Evolutionary conservation across 2,113 vertebrate species (phyloP).

Genomic region (Hypomesus transpacificus): DNA sequence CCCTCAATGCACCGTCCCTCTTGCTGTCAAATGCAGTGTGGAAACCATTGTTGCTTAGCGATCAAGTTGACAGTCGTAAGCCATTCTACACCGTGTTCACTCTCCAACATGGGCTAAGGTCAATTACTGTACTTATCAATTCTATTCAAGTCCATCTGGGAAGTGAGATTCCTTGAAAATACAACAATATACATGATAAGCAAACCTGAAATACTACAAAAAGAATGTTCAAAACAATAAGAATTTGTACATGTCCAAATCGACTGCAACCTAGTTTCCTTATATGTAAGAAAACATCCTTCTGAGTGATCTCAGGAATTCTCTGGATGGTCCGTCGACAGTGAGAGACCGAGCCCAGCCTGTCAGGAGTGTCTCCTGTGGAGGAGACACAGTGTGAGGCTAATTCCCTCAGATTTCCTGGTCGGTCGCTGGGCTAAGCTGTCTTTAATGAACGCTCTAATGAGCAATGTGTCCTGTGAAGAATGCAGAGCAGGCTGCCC

Average conservation of each 20-base stretch:
- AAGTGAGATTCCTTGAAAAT: too few relatives aligned
- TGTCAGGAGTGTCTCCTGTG: slow-evolving; percentile 50
- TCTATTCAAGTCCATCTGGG: too few relatives aligned
- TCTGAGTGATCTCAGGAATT: not conserved
- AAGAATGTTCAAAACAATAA: too few relatives aligned
- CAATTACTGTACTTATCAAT: too few relatives aligned
- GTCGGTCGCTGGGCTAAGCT: slow-evolving; percentile 71
- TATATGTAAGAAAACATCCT: slow-evolving; percentile 26
- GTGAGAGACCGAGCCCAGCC: slow-evolving; percentile 1
- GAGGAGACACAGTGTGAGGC: slow-evolving; percentile 66
- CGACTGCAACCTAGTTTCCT: too few relatives aligned
- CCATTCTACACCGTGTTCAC: too few relatives aligned
- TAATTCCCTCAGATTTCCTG: slow-evolving; percentile 72
- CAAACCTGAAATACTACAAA: too few relatives aligned
- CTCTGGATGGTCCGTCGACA: not conserved
- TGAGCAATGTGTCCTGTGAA: slow-evolving; percentile 60
- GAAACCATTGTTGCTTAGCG: not conserved
- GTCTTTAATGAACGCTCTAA: slow-evolving; percentile 75
- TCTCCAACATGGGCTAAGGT: too few relatives aligned
- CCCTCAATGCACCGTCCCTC: not conserved
- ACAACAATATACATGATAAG: too few relatives aligned
- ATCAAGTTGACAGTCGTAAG: too few relatives aligned
- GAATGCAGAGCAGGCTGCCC: slow-evolving; percentile 66
- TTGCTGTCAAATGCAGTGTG: not conserved
- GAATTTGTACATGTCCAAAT: too few relatives aligned